These are phyloP conservation scores for Carlito syrichta DNA, from an alignment of 2,113 vertebrate genomes.

Conservation along the genomic window DNA sequence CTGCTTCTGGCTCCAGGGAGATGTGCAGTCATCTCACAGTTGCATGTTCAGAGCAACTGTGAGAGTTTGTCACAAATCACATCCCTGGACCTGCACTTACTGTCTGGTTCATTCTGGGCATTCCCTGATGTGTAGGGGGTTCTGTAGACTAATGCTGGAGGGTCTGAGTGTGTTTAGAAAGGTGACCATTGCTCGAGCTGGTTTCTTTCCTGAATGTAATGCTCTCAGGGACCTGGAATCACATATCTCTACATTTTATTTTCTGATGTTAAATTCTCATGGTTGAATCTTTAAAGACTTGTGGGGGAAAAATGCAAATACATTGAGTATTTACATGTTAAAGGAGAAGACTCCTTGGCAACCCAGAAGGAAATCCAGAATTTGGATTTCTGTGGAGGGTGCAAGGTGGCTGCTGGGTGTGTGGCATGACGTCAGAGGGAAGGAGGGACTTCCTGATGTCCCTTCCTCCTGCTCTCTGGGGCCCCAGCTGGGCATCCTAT, in stretches of 20 bases:
- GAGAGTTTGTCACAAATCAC: background rate
- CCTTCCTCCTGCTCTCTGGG: background rate
- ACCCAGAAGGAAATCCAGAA: background rate
- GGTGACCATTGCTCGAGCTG: background rate
- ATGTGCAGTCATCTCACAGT: background rate
- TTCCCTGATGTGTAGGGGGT: no score
- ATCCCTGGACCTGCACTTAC: background rate
- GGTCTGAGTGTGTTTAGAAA: background rate
- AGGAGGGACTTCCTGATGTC: background rate
- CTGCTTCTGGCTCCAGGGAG: background rate
- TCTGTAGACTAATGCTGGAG: no score
- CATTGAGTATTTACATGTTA: background rate
- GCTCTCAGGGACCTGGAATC: background rate
- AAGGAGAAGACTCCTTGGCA: background rate
- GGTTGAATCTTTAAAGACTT: background rate
- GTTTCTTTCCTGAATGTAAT: background rate
- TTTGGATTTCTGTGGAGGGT: no score
- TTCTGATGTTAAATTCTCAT: background rate
- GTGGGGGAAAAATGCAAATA: background rate
- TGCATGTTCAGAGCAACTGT: background rate
- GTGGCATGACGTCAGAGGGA: background rate
- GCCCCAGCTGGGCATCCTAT: background rate
- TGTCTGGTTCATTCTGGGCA: no score
- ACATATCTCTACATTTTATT: background rate
- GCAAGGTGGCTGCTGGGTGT: fast-evolving